Conservation (phyloP, 2,113 vertebrate species). For the Rana temporaria region DNA sequence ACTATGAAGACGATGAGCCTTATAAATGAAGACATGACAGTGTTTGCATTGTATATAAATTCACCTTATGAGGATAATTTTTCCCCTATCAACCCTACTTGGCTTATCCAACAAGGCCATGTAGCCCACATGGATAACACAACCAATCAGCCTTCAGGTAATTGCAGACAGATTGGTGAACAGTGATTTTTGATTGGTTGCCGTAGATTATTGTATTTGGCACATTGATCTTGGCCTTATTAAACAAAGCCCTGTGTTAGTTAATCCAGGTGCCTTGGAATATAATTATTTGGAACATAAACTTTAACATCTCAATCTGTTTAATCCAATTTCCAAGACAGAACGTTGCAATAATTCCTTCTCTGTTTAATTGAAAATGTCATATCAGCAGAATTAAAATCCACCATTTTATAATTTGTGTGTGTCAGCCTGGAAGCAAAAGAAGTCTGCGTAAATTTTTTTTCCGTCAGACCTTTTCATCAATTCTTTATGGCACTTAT, state of each 20-base stretch:
- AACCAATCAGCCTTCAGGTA: no score
- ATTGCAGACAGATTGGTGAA: no score
- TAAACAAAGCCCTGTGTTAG: not conserved
- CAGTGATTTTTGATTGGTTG: no score
- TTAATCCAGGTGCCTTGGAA: not conserved
- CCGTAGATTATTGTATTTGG: no score
- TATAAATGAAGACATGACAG: no score
- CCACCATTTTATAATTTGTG: constrained; percentile 24
- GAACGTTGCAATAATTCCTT: constrained; percentile 19
- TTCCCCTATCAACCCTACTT: no score
- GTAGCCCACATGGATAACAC: no score
- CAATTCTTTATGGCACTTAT: constrained; percentile 47
- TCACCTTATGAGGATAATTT: no score
- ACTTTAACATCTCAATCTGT: not conserved
- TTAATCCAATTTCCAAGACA: not conserved
- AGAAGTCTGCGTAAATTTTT: constrained; percentile 7
- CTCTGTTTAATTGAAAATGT: constrained; percentile 36
- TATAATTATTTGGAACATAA: constrained; percentile 1
- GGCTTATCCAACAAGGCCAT: no score
- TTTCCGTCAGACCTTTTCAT: constrained; percentile 38
- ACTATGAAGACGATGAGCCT: no score
- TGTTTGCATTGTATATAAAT: no score
- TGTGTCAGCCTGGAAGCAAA: constrained; percentile 11
- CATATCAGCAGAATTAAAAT: constrained; percentile 31
- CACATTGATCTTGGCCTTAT: no score